Conservation (phyloP, 2,113 vertebrate species). For the Todiramphus saurophagus region DNA sequence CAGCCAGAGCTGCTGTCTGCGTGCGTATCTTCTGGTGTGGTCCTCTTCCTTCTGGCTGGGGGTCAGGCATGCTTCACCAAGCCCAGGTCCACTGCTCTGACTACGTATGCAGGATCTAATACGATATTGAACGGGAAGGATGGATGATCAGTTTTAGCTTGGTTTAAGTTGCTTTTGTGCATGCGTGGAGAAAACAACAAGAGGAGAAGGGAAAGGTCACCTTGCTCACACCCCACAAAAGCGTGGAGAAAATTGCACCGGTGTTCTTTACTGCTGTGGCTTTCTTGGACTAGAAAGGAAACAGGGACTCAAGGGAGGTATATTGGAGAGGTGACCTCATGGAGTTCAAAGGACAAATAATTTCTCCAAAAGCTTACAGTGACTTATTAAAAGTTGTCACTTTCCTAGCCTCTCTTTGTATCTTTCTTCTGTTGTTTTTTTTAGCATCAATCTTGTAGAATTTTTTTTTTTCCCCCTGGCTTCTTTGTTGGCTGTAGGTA, state of each 20-base stretch:
- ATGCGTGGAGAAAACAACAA: accelerated
- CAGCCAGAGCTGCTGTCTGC: neutral
- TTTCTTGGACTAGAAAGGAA: neutral
- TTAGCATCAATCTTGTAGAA: neutral
- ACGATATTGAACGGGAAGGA: accelerated
- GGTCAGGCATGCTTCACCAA: neutral
- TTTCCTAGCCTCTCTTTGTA: neutral
- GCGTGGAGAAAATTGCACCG: neutral
- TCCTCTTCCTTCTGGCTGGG: neutral
- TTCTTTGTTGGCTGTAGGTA: neutral
- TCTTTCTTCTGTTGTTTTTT: neutral
- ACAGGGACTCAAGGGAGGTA: neutral
- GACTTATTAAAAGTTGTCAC: neutral
- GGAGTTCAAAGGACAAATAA: neutral
- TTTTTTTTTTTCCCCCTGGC: neutral
- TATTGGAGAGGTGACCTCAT: neutral
- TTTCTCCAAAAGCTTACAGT: neutral
- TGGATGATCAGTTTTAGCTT: neutral
- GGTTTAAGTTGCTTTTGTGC: neutral
- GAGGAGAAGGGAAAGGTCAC: neutral
- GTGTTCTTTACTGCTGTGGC: neutral
- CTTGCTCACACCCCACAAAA: neutral
- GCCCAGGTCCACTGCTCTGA: neutral
- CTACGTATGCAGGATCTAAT: accelerated
- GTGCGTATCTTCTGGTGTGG: neutral